Percentiles rank a stretch among this genome's conserved stretches.
Evolutionary conservation across 2,797 vertebrate genomes (phyloP).

Genomic region (Crocidura indochinensis): DNA sequence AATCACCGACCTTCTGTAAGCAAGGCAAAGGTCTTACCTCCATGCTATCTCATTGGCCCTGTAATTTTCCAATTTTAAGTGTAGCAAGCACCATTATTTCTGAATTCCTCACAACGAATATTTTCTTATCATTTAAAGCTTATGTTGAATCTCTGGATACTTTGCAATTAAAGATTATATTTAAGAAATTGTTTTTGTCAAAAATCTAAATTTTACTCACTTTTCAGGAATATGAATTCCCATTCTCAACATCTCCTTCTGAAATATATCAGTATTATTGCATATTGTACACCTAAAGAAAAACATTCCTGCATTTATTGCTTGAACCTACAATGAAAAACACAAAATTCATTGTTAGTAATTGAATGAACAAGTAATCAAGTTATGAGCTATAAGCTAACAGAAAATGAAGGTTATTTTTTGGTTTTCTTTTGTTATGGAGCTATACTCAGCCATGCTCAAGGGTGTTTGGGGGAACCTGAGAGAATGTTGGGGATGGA

Average conservation of each 20-base stretch:
- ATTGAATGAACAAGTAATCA: slow-evolving; percentile 48
- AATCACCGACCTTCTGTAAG: too few species aligned
- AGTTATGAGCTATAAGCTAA: slow-evolving; percentile 58
- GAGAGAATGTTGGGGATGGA: too few species aligned
- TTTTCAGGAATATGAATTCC: slow-evolving; percentile 98
- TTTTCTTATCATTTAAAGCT: slow-evolving; percentile 55
- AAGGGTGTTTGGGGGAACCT: too few species aligned
- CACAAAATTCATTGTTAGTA: slow-evolving; percentile 75
- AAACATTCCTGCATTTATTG: slow-evolving; percentile 96
- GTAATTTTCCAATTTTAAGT: slow-evolving; percentile 32
- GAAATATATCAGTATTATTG: slow-evolving; percentile 96
- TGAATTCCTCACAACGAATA: slow-evolving; percentile 53
- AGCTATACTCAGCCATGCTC: too few species aligned
- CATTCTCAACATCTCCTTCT: slow-evolving; percentile 97
- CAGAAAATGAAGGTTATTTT: slow-evolving; percentile 44
- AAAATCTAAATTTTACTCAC: slow-evolving; percentile 88
- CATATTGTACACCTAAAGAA: slow-evolving; percentile 98
- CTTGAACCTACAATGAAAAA: slow-evolving; percentile 92
- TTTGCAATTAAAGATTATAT: slow-evolving; percentile 57
- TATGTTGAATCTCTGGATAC: slow-evolving; percentile 46
- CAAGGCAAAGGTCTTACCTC: too few species aligned
- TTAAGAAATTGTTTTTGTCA: slow-evolving; percentile 55
- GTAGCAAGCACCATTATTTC: slow-evolving; percentile 50
- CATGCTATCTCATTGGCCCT: too few species aligned
- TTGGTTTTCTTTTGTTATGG: neutral